Base-by-base conservation (phyloP, 2,888 invertebrate species). In the Apeira syringaria region DNA sequence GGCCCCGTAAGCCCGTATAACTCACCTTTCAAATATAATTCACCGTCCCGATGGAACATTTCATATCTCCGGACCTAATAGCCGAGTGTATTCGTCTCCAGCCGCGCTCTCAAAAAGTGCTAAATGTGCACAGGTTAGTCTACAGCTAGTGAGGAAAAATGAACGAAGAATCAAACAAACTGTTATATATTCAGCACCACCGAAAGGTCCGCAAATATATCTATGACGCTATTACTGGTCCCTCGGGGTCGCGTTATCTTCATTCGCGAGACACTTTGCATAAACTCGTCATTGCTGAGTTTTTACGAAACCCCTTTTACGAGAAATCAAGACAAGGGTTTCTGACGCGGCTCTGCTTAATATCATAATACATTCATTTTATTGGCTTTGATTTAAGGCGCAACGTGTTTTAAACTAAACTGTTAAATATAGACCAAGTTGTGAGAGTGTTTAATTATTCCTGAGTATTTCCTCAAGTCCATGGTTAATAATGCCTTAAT, bases 241-340 rank as follows among this genome's bases (percentile, higher is more conserved):
- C 18, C 39, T 18, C 8, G 3, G 31, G 31, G 24, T 15, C 15
- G 5, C 27, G 32, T 32, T 39, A 27, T 32, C 32, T 39, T 27
- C 27, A 39, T 39, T 27, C 32, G 7, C 27, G 29, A 24, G 36
- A 27, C 39, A 26, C 22, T 39, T 39, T 39, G 22, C 39, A 39
- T 39, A 32, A 39, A 39, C 39, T 39, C 39, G 32, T 39, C 39
- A 39, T 39, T 39, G 31, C 39, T 20, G 27, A 6, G 24, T 30
- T 31, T 39, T 39, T 39, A 32, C 32, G 5, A 12, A 39, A 39
- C 27, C 39, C 39, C 27, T 39, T 39, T 32, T 39, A 31, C 11
- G 31, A 8, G 31, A 15, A 22, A 2, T 15, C 4, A 9, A 9
- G 2, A 15, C 15, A 15, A 15, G 15, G 3, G 2, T 15, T 15